These are phyloP conservation scores for Tetragonula carbonaria DNA, from an alignment of 2,888 invertebrate genomes.

Conservation along the genomic window DNA sequence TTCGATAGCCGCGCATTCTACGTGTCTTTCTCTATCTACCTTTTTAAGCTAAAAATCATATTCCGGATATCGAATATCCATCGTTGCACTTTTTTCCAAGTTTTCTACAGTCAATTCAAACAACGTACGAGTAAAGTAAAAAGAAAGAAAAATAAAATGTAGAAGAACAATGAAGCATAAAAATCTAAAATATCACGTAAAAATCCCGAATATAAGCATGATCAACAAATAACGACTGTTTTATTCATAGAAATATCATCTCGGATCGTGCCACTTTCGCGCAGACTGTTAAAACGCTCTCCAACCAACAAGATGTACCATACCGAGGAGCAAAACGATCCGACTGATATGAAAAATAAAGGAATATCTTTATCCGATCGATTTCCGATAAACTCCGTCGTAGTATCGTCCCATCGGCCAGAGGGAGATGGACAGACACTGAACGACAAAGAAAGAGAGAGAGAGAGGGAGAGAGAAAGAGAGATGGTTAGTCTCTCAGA, in stretches of 20 bases:
- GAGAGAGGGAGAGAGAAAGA: not conserved
- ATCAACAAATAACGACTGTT: not conserved
- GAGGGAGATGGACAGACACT: not conserved
- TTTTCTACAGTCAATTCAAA: not conserved
- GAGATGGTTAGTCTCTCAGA: not conserved
- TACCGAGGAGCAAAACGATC: conserved; percentile 9
- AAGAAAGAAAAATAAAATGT: not conserved
- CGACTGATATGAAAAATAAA: conserved; percentile 6
- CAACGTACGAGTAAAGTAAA: not conserved
- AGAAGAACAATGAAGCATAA: not conserved
- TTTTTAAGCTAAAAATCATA: not conserved
- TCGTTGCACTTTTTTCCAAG: not conserved
- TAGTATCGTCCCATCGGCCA: not conserved
- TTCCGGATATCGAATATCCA: too few relatives aligned
- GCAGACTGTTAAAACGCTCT: not conserved
- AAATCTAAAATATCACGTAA: not conserved
- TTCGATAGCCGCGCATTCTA: not conserved
- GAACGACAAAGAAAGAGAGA: not conserved
- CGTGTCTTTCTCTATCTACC: not conserved
- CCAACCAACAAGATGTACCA: not conserved
- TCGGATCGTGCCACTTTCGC: not conserved
- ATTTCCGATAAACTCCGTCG: conserved; percentile 41
- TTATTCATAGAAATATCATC: not conserved
- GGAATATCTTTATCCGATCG: conserved; percentile 35
- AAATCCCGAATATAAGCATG: not conserved